These are phyloP conservation scores for Rhogogaster chlorosoma DNA, from an alignment of 2,888 invertebrate genomes.

Conservation along the genomic window DNA sequence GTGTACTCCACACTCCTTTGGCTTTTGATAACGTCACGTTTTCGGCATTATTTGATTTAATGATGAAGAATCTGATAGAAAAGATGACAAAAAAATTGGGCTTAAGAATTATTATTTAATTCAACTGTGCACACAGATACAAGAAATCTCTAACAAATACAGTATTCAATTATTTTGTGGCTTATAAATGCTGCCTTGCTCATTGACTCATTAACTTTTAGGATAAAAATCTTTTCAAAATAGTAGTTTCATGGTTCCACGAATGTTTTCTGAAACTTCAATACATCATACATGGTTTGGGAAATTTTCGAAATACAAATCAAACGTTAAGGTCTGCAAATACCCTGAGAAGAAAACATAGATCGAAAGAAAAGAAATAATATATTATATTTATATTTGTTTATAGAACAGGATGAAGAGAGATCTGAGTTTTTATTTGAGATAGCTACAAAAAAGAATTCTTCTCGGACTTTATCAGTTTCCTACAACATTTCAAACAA, in stretches of 20 bases:
- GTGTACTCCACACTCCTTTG: constrained; percentile 98
- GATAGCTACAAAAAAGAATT: background rate
- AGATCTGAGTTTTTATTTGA: background rate
- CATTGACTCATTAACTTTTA: background rate
- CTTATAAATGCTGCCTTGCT: background rate
- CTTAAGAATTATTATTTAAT: constrained; percentile 1
- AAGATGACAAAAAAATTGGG: constrained; percentile 11
- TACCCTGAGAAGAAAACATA: background rate
- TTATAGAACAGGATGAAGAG: background rate
- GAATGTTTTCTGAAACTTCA: constrained; percentile 6
- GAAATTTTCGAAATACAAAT: background rate
- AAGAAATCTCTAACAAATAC: background rate
- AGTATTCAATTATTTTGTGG: background rate
- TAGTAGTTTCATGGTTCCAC: background rate
- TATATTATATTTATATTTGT: background rate
- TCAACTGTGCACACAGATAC: background rate
- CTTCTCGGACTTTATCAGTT: background rate
- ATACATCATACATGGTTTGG: background rate
- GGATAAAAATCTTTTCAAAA: background rate
- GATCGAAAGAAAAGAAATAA: background rate
- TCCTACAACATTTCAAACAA: background rate
- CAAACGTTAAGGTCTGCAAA: background rate
- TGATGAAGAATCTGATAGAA: constrained; percentile 90
- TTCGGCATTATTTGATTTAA: constrained; percentile 98
- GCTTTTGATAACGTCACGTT: constrained; percentile 97